Evolutionary conservation across 1,140 invertebrate species (phyloP).

Genomic region (Drosophila nigromelanica): DNA sequence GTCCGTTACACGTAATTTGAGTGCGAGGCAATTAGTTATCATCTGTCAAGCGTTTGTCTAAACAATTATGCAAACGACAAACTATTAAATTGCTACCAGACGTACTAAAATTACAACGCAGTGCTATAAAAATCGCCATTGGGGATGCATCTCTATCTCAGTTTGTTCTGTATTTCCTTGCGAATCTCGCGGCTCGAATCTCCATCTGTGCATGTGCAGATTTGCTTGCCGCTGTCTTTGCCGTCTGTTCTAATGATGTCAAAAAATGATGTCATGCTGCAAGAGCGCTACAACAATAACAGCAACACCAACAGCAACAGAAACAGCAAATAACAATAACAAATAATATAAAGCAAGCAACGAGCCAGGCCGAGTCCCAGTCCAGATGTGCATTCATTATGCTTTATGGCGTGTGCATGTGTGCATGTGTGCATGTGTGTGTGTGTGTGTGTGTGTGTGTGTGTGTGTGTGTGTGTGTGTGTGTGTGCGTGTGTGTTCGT

Average conservation of each 20-base stretch:
- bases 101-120: constrained; percentile 16
- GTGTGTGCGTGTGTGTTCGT: constrained; percentile 11
- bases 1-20: constrained; percentile 65
- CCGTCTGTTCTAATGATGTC: constrained; percentile 59
- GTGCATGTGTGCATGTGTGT: constrained; percentile 10
- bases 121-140: not conserved
- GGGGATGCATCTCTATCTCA: not conserved
- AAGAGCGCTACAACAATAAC: constrained; percentile 65
- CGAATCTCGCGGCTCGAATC: constrained; percentile 7
- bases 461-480: constrained; percentile 19
- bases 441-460: constrained; percentile 14
- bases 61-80: constrained; percentile 59
- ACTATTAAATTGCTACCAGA: constrained; percentile 15
- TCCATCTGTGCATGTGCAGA: constrained; percentile 57
- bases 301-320: constrained; percentile 14
- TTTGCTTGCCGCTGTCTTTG: constrained; percentile 37
- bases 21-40: constrained; percentile 74
- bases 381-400: constrained; percentile 81
- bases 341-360: constrained; percentile 14
- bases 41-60: constrained; percentile 75
- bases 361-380: constrained; percentile 20
- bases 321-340: constrained; percentile 20
- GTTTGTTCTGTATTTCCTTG: constrained; percentile 32
- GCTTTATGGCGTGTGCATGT: constrained; percentile 31
- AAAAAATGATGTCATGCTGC: constrained; percentile 79